Conservation (phyloP, 2,797 vertebrate species). For the Bovichtus variegatus region DNA sequence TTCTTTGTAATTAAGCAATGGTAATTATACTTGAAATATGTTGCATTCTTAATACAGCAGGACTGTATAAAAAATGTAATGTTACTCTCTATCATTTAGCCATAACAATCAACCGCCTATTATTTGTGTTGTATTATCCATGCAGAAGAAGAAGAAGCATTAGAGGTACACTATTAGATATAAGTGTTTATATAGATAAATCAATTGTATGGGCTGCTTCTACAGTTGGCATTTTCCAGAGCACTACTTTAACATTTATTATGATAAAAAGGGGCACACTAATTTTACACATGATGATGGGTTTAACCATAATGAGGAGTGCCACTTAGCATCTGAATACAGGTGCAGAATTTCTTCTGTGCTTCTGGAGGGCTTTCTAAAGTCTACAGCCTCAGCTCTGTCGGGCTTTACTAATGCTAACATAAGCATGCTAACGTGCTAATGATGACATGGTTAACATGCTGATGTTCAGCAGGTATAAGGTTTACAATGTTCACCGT, state of each 20-base stretch:
- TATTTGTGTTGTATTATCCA: slow-evolving; percentile 2
- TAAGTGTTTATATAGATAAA: too few relatives aligned
- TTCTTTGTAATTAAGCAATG: background rate
- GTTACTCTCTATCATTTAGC: slow-evolving; percentile 4
- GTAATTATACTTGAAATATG: background rate
- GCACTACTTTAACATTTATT: background rate
- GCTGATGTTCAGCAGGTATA: too few relatives aligned
- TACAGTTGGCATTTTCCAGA: slow-evolving; percentile 2
- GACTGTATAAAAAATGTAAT: slow-evolving; percentile 12
- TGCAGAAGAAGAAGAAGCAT: background rate
- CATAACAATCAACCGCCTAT: background rate
- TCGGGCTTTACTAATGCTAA: background rate
- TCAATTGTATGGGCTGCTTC: slow-evolving; percentile 3
- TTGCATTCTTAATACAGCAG: slow-evolving; percentile 1
- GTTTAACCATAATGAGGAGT: background rate
- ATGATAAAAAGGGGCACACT: background rate
- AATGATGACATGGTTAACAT: background rate
- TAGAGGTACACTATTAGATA: background rate
- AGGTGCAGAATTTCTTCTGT: background rate
- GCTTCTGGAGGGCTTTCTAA: background rate
- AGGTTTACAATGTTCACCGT: background rate
- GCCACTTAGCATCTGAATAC: background rate
- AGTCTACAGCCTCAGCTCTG: too few relatives aligned
- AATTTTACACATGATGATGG: background rate
- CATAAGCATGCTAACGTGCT: background rate